Percentiles rank a stretch among this genome's conserved stretches.
phyloP scores from a whole-genome alignment of 2,797 vertebrate species.

The Antrozous pallidus region DNA sequence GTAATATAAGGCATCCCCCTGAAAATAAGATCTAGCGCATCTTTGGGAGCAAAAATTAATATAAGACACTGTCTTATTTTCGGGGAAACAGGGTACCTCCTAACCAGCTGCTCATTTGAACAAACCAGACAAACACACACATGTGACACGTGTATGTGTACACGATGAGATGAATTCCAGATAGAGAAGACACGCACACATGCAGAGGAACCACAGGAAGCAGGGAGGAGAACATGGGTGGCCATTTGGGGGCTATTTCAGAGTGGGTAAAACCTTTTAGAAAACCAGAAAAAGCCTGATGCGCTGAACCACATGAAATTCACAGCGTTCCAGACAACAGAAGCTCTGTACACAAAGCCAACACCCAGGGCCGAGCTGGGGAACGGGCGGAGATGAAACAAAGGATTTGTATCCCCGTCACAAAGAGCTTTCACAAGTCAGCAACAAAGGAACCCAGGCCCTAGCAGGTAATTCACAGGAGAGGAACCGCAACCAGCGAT shows the following conservation, averaged over 20 bases:
- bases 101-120: neutral
- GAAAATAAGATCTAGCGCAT: no score
- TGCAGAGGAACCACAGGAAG: neutral
- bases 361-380: constrained; percentile 11
- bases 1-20: no score
- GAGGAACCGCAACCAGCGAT: neutral
- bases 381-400: neutral
- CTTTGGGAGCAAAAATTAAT: no score
- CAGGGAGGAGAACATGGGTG: neutral
- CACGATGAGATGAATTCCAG: neutral
- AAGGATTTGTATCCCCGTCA: constrained; percentile 38
- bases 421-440: constrained; percentile 54
- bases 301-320: neutral
- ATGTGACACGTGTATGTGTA: neutral
- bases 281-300: neutral
- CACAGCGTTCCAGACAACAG: neutral
- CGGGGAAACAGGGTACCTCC: no score
- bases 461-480: neutral
- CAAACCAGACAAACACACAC: neutral
- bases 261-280: neutral
- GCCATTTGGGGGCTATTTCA: neutral
- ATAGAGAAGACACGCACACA: neutral
- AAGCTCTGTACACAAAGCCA: constrained; percentile 11
- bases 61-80: no score
- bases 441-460: neutral